Evolutionary conservation across 2,888 invertebrate genomes (phyloP), one percentile per base, ranked within the genome.

Genomic region (Lissocephala sabroskyi): DNA sequence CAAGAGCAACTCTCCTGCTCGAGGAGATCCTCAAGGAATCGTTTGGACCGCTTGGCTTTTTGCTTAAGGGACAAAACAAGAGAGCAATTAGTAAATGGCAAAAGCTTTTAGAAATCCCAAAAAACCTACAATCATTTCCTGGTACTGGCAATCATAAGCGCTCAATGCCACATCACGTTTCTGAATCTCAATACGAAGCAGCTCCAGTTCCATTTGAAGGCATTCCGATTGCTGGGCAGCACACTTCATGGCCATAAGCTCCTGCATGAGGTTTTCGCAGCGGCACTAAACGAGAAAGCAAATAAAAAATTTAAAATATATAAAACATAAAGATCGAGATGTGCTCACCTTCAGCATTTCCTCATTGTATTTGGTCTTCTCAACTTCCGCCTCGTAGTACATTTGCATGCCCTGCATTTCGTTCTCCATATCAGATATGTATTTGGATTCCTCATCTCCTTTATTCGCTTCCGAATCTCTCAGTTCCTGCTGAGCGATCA

Each of bases 331-430:
- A 32, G n/a, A 32, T 32, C 3, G 4, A 6, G 32, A 32, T 32
- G 3, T 32, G 10, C 13, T 32, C 32, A 68, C 73, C 58, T 65
- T 71, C 1, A 73, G 52, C 1, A 71, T 13, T 23, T 75, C 60
- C 23, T 75, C 77, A 19, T 56, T 61, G 13, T 53, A 67, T 13
- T 66, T 68, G 1, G 60, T 44, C n/a, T 62, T 59, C 2, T 64
- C 61, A 6, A 68, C 48, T 51, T 73, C 54, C 4, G 45, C 51
- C 36, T 80, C 80, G 40, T 80, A 81, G 47, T 60, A 75, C 0
- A 56, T 57, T 39, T 80, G 79, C 79, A 79, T 80, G 5, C 65
- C 54, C 18, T 56, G 47, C 52, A 81, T 71, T 36, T 81, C 73
- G 7, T 50, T 43, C 33, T 79, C 65, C 62, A 80, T 63, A 18